These are phyloP conservation scores for Chloebia gouldiae DNA, from an alignment of 2,113 vertebrate genomes.

Conservation along the genomic window DNA sequence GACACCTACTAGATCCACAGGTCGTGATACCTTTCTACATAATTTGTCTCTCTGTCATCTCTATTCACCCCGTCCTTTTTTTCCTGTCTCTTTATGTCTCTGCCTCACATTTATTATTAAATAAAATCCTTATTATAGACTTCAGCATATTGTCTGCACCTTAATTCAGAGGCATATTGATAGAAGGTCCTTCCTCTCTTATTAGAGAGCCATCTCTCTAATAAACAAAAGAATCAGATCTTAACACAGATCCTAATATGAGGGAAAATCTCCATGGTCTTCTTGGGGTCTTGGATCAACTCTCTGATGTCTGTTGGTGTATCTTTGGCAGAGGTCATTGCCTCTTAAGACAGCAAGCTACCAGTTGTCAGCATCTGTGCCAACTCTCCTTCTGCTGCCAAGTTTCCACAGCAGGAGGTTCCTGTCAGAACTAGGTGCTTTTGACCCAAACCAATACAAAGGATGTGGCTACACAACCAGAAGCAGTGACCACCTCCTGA, in stretches of 20 bases:
- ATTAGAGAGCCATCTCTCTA: neutral
- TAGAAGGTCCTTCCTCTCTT: neutral
- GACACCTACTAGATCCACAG: neutral
- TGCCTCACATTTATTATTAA: neutral
- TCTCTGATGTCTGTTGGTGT: neutral
- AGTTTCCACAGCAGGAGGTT: neutral
- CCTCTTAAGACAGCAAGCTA: neutral
- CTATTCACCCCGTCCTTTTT: neutral
- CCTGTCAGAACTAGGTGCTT: neutral
- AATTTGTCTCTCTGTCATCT: neutral
- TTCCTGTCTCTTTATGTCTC: neutral
- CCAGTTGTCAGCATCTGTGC: neutral
- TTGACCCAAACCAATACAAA: neutral
- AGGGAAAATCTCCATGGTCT: neutral
- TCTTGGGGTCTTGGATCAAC: neutral
- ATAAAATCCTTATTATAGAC: neutral
- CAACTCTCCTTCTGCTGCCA: neutral
- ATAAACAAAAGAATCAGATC: neutral
- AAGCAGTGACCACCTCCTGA: neutral
- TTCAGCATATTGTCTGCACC: neutral
- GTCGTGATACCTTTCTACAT: neutral
- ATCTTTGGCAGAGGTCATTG: neutral
- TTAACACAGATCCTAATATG: neutral
- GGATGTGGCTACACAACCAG: neutral
- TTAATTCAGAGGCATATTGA: neutral